Evolutionary conservation across 1,140 invertebrate genomes (phyloP).

Genomic region (Cyrtorhinus lividipennis): DNA sequence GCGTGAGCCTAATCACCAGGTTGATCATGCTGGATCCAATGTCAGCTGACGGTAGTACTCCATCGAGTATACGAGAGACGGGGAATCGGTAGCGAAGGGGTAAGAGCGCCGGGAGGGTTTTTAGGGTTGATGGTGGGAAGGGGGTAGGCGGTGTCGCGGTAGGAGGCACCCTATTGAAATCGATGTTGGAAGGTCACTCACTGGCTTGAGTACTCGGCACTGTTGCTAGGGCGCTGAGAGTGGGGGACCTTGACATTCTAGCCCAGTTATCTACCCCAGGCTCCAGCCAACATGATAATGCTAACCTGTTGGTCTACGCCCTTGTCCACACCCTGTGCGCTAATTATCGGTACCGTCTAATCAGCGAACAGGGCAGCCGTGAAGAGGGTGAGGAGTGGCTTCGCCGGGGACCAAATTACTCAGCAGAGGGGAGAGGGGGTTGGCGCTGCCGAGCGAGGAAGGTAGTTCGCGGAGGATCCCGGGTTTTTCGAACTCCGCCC

Average conservation of each 20-base stretch:
- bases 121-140: background rate
- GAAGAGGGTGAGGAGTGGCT: no score
- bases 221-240: slow-evolving; percentile 7
- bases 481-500: no score
- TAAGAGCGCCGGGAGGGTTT: background rate
- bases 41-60: slow-evolving; percentile 8
- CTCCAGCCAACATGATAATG: background rate
- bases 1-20: no score
- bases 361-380: background rate
- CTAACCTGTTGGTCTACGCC: slow-evolving; percentile 2
- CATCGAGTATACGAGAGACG: background rate
- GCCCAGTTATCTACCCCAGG: slow-evolving; percentile 4
- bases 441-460: no score
- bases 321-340: background rate
- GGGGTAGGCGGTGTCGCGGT: background rate
- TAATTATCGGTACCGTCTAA: background rate
- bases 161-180: background rate
- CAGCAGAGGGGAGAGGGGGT: no score
- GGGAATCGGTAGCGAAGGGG: background rate
- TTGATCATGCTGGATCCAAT: no score
- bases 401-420: no score
- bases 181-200: slow-evolving; percentile 7
- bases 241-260: slow-evolving; percentile 8
- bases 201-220: slow-evolving; percentile 4
- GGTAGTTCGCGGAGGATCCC: no score